phyloP scores from a whole-genome alignment of 2,113 vertebrate species.

The Peromyscus leucopus region DNA sequence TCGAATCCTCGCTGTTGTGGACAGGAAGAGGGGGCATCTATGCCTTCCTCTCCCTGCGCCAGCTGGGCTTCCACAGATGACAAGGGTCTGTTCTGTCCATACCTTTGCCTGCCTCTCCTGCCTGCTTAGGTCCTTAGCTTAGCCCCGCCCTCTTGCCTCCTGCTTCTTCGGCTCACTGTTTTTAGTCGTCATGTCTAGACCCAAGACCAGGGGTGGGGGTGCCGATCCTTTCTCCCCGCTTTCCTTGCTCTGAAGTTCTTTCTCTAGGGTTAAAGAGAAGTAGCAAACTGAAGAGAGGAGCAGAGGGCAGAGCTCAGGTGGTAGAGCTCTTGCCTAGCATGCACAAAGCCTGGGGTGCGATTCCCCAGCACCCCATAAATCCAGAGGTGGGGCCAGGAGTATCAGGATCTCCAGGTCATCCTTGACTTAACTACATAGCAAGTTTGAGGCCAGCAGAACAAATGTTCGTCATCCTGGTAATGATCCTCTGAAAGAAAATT shows the following conservation, averaged over 20 bases:
- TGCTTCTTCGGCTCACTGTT: not conserved
- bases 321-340: not conserved
- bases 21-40: not conserved
- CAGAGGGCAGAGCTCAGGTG: not conserved
- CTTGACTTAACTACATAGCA: not conserved
- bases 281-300: not conserved
- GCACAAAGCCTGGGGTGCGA: not conserved
- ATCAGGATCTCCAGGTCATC: not conserved
- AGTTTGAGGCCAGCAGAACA: not conserved
- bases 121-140: not conserved
- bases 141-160: accelerated
- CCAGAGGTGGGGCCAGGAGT: not conserved
- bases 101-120: not conserved
- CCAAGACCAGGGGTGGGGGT: accelerated
- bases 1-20: accelerated
- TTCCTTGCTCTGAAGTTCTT: not conserved
- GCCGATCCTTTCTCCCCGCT: not conserved
- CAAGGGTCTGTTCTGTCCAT: too few species aligned
- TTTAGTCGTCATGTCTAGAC: not conserved
- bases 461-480: not conserved
- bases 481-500: not conserved
- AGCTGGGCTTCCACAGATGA: not conserved
- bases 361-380: not conserved
- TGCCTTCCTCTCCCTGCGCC: too few species aligned
- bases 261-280: constrained; percentile 1